Conservation (phyloP, 1,140 invertebrate species). For the Pogonognathellus flavescens region DNA sequence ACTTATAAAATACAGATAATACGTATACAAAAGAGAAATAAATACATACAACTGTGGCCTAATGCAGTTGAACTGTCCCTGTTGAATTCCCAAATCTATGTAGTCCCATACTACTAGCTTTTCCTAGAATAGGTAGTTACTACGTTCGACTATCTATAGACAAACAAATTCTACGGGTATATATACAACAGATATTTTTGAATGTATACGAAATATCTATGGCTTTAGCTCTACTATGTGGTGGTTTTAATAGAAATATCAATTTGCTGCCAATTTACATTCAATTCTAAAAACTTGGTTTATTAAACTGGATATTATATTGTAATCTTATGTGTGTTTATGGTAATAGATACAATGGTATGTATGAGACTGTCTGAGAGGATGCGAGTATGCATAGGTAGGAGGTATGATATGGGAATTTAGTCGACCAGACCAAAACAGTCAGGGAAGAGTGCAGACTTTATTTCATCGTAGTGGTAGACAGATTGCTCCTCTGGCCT, state of each 20-base stretch:
- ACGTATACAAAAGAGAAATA: not conserved
- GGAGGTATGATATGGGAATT: slow-evolving; percentile 20
- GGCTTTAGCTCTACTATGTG: too few species aligned
- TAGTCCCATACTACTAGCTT: too few species aligned
- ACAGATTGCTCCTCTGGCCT: slow-evolving; percentile 45
- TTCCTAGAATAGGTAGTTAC: too few species aligned
- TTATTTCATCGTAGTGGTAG: slow-evolving; percentile 22
- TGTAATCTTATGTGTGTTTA: slow-evolving; percentile 28
- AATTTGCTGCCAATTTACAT: too few species aligned
- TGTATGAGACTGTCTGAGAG: too few species aligned
- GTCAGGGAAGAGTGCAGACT: not conserved
- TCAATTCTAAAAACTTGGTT: not conserved
- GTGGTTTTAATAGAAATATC: too few species aligned
- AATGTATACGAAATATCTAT: too few species aligned
- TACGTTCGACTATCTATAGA: too few species aligned
- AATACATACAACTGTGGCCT: not conserved
- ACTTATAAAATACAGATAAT: not conserved
- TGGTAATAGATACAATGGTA: slow-evolving; percentile 24
- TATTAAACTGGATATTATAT: slow-evolving; percentile 41
- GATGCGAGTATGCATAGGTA: not conserved
- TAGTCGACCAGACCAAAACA: not conserved
- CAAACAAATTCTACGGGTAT: too few species aligned
- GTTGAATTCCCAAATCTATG: too few species aligned
- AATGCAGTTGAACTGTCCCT: too few species aligned
- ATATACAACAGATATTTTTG: too few species aligned